phyloP scores from a whole-genome alignment of 2,797 vertebrate genomes.

The Hylomyscus alleni region DNA sequence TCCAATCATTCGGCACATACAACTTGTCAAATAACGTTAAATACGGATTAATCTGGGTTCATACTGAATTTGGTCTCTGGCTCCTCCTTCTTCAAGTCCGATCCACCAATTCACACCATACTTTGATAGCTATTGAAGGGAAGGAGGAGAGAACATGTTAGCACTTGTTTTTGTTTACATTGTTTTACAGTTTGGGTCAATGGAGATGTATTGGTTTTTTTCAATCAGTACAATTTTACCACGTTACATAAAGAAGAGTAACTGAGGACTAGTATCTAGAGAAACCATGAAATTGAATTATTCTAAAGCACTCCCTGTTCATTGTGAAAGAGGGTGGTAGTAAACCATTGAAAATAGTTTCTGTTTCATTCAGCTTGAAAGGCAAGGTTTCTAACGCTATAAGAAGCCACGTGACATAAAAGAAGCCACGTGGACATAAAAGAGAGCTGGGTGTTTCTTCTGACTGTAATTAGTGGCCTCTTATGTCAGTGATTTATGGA shows the following conservation, averaged over 20 bases:
- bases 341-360: constrained; percentile 60
- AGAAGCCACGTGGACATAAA: constrained; percentile 52
- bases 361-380: constrained; percentile 34
- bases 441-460: constrained; percentile 42
- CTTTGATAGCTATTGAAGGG: constrained; percentile 86
- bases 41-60: constrained; percentile 69
- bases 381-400: constrained; percentile 54
- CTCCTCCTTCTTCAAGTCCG: constrained; percentile 90
- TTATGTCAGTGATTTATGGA: constrained; percentile 58
- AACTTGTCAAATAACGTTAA: constrained; percentile 67
- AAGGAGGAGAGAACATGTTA: constrained; percentile 63
- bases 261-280: constrained; percentile 36
- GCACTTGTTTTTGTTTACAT: constrained; percentile 56
- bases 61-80: constrained; percentile 91
- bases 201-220: constrained; percentile 70
- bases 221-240: constrained; percentile 63
- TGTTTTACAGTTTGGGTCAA: constrained; percentile 75
- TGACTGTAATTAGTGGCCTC: constrained; percentile 50
- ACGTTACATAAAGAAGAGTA: constrained; percentile 58
- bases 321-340: constrained; percentile 58
- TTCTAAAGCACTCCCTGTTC: constrained; percentile 49
- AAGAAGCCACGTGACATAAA: constrained; percentile 58
- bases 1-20: constrained; percentile 62
- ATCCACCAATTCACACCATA: constrained; percentile 95
- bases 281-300: constrained; percentile 61